Evolutionary conservation across 37 sponge, comb jelly and placozoan genomes (phyloP), one percentile per base, ranked within the genome.

Genomic region (Chondrosia reniformis): DNA sequence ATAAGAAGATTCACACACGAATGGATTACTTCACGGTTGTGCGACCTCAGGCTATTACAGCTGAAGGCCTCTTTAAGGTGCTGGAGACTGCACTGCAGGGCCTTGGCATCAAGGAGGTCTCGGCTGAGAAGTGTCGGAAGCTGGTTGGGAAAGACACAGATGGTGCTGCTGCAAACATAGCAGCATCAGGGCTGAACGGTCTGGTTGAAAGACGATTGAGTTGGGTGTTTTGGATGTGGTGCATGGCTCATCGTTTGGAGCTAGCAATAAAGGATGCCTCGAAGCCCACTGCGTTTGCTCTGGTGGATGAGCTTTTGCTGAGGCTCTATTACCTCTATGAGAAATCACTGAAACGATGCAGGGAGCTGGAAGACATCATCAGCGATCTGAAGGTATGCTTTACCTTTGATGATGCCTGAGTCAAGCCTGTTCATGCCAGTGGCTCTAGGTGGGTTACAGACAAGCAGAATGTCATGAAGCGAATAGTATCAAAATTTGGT

Each of bases 161-260:
- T 79, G 87, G 91, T 52, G 89, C 89, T n/a, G 27, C 65, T 76
- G 46, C 22, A 8, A 40, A 43, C 34, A 46, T 85, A 74, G 55
- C 81, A 85, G 74, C 84, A 84, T 13, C 40, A 40, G 87, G 85
- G 3, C 77, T 86, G 39, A 90, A 86, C 62, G 87, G 87, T 22
- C 44, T 90, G 45, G 76, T 90, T 30, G 83, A 89, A 72, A 59
- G 33, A 55, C 21, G 62, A 37, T 28, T 86, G 46, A 62, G 15
- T 6, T 90, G 91, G 87, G 42, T 90, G 1, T 90, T 86, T 63
- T 90, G 87, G 87, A 86, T 79, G 87, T 90, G 84, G 91, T 90
- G 87, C 71, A 37, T 90, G 33, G 91, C 87, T 22, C 80, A 88
- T 61, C 31, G 80, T n/a, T n/a, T 84, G 0, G 89, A 88, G 67